phyloP scores from a whole-genome alignment of 2,888 invertebrate genomes.

The Nomada fucata region DNA sequence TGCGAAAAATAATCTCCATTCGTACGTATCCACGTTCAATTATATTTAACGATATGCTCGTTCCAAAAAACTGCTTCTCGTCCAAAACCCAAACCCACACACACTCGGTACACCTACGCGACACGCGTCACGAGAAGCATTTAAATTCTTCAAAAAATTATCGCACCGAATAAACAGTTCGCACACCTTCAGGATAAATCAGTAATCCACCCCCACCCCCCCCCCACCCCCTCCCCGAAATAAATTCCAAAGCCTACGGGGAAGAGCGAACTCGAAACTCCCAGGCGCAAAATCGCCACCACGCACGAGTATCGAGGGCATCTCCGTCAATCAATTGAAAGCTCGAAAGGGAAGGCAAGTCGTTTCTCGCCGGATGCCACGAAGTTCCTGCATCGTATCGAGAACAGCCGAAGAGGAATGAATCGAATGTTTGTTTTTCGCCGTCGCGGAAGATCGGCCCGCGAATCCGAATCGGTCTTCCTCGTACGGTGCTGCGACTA shows the following conservation, averaged over 20 bases:
- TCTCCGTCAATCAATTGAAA: constrained; percentile 46
- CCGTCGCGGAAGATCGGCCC: constrained; percentile 34
- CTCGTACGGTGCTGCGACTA: constrained; percentile 50
- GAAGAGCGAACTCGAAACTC: constrained; percentile 18
- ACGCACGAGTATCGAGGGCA: constrained; percentile 23
- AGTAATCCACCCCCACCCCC: no score
- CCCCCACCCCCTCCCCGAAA: not conserved
- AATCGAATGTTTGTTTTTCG: constrained; percentile 67
- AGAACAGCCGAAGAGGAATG: constrained; percentile 37
- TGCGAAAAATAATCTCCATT: no score
- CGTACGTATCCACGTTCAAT: no score
- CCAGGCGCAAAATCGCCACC: constrained; percentile 15
- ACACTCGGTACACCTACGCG: no score
- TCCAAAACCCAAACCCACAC: no score
- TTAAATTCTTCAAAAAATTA: no score
- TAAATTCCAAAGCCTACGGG: not conserved
- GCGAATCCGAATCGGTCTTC: constrained; percentile 30
- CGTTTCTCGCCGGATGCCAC: constrained; percentile 47
- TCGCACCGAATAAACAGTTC: no score
- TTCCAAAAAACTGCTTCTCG: no score
- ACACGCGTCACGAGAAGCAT: no score
- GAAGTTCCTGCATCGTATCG: constrained; percentile 49
- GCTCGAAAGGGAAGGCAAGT: constrained; percentile 9
- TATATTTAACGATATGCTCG: no score
- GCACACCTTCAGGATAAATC: no score